Evolutionary conservation across 2,888 invertebrate species (phyloP).

Genomic region (Eueremaeus valkanovi): DNA sequence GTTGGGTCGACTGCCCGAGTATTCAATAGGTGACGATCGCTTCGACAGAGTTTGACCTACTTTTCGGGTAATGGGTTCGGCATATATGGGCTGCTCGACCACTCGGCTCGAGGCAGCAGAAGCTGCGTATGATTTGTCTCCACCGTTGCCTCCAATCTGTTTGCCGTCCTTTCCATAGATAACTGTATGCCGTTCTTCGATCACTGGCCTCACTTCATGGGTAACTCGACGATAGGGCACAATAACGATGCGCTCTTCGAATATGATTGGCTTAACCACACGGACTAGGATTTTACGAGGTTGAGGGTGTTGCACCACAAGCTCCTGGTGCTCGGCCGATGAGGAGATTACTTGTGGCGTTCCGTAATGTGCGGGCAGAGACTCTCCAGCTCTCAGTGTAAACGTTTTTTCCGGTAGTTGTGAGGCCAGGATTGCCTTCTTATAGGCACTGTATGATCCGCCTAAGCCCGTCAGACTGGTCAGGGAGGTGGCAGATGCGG

Average conservation of each 20-base stretch:
- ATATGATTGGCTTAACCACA: slow-evolving; percentile 38
- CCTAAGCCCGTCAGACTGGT: not conserved
- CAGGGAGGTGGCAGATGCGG: not conserved
- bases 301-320: slow-evolving; percentile 39
- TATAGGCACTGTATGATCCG: slow-evolving; percentile 20
- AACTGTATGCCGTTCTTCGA: slow-evolving; percentile 39
- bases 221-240: slow-evolving; percentile 40
- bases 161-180: slow-evolving; percentile 41
- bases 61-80: slow-evolving; percentile 38
- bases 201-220: slow-evolving; percentile 36
- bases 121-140: not conserved
- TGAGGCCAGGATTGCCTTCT: slow-evolving; percentile 27
- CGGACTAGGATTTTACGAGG: slow-evolving; percentile 37
- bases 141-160: slow-evolving; percentile 35
- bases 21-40: not conserved
- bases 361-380: slow-evolving; percentile 30
- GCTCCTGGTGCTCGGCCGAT: slow-evolving; percentile 33
- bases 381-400: slow-evolving; percentile 36
- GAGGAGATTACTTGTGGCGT: slow-evolving; percentile 5
- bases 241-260: slow-evolving; percentile 39
- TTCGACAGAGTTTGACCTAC: slow-evolving; percentile 32
- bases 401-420: slow-evolving; percentile 35
- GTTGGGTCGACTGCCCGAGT: slow-evolving; percentile 8
- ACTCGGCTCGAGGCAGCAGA: slow-evolving; percentile 26
- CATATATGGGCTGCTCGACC: slow-evolving; percentile 35